phyloP scores from a whole-genome alignment of 2,113 vertebrate genomes.

The Sylvietta virens region DNA sequence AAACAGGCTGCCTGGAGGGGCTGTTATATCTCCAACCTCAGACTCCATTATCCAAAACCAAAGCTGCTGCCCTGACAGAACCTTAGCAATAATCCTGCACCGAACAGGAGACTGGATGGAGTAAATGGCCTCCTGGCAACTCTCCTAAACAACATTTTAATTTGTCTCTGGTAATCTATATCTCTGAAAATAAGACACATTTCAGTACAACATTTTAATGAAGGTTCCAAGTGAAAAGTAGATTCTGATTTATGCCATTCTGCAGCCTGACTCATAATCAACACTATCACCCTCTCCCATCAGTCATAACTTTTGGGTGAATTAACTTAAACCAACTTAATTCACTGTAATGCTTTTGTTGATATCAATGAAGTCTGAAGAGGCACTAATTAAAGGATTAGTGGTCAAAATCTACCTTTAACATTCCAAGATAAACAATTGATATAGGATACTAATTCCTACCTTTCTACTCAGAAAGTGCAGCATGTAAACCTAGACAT shows the following conservation, averaged over 20 bases:
- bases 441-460: background rate
- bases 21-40: background rate
- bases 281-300: background rate
- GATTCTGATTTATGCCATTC: background rate
- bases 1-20: background rate
- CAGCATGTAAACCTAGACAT: background rate
- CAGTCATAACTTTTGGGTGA: background rate
- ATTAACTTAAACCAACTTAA: background rate
- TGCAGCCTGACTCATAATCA: background rate
- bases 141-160: background rate
- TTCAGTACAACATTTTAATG: background rate
- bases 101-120: accelerated
- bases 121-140: background rate
- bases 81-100: background rate
- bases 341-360: background rate
- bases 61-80: background rate
- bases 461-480: background rate
- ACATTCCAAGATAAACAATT: background rate
- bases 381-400: background rate
- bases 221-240: background rate
- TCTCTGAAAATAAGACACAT: background rate
- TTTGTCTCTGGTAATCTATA: background rate
- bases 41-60: background rate
- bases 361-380: background rate
- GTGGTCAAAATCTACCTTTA: background rate